A percentile compares a stretch with the other conserved stretches of the same genome.
These are phyloP conservation scores for Cryptotermes secundus DNA, from an alignment of 1,140 invertebrate genomes.

Conservation along the genomic window DNA sequence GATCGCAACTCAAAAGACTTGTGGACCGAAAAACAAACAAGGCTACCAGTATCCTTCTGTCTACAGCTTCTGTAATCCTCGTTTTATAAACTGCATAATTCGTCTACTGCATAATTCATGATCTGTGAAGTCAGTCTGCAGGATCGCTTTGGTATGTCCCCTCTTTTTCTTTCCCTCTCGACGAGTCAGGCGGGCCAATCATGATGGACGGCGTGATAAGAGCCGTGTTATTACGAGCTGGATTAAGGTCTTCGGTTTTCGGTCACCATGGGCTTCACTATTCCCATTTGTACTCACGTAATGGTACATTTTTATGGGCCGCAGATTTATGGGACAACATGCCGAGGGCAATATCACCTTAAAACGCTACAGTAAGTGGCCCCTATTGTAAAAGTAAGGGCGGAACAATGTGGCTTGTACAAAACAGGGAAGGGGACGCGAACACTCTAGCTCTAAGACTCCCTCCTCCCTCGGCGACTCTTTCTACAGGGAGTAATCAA, in stretches of 20 bases:
- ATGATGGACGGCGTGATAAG: conserved; percentile 30
- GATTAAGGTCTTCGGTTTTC: conserved; percentile 29
- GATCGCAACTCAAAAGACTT: no score
- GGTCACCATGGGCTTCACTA: conserved; percentile 3
- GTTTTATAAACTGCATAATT: conserved; percentile 34
- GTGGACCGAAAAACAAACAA: background rate
- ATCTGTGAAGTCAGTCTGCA: conserved; percentile 2
- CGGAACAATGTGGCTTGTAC: conserved; percentile 24
- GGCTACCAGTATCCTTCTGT: background rate
- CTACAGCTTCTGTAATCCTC: conserved; percentile 27
- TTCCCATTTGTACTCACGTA: conserved; percentile 29
- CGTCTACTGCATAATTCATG: conserved; percentile 34
- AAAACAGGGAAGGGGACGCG: conserved; percentile 1
- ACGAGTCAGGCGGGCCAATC: conserved; percentile 5
- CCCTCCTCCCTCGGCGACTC: background rate
- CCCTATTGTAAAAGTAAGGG: conserved; percentile 35
- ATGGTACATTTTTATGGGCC: conserved; percentile 35
- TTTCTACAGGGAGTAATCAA: background rate
- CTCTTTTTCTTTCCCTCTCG: conserved; percentile 3
- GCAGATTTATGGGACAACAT: conserved; percentile 33
- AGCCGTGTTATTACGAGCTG: conserved; percentile 30
- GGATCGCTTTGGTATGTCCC: background rate
- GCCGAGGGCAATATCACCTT: conserved; percentile 34
- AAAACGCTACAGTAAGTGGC: conserved; percentile 35
- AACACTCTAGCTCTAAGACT: background rate